A percentile compares a stretch with the other conserved stretches of the same genome.
Evolutionary conservation across 2,888 invertebrate genomes (phyloP).

Genomic region (Oscheius sp.): DNA sequence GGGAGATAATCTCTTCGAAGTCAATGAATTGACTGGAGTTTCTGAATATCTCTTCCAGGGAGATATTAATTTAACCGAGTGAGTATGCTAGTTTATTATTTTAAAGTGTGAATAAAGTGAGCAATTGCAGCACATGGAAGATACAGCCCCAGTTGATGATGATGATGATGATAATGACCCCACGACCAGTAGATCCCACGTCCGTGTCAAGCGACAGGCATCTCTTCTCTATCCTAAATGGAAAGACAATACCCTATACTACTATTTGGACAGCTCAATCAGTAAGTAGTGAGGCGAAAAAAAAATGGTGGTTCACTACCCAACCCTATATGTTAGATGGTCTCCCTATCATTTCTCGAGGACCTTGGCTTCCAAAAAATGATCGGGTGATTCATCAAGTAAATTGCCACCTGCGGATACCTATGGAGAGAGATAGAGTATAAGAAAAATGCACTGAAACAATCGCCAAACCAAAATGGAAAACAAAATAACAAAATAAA

Average conservation of each 20-base stretch:
- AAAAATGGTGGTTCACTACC: too few relatives aligned
- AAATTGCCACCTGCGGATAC: too few relatives aligned
- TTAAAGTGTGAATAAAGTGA: not conserved
- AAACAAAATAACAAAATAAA: too few relatives aligned
- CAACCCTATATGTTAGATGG: too few relatives aligned
- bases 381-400: too few relatives aligned
- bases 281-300: too few relatives aligned
- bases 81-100: not conserved
- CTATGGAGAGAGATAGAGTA: too few relatives aligned
- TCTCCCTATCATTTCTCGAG: too few relatives aligned
- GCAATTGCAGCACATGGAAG: slow-evolving; percentile 17
- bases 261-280: slow-evolving; percentile 35
- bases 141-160: not conserved
- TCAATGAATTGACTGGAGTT: slow-evolving; percentile 30
- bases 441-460: too few relatives aligned
- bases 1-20: slow-evolving; percentile 20
- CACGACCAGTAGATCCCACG: not conserved
- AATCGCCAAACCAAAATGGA: too few relatives aligned
- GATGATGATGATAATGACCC: slow-evolving; percentile 1
- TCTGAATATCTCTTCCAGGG: slow-evolving; percentile 33
- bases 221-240: slow-evolving; percentile 34
- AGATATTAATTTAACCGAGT: slow-evolving; percentile 34
- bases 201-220: slow-evolving; percentile 41
- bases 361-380: too few relatives aligned
- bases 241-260: slow-evolving; percentile 43